Base-by-base conservation (phyloP, 30 jellyfish, hydroid and myxozoan species). In the Turritopsis rubra region DNA sequence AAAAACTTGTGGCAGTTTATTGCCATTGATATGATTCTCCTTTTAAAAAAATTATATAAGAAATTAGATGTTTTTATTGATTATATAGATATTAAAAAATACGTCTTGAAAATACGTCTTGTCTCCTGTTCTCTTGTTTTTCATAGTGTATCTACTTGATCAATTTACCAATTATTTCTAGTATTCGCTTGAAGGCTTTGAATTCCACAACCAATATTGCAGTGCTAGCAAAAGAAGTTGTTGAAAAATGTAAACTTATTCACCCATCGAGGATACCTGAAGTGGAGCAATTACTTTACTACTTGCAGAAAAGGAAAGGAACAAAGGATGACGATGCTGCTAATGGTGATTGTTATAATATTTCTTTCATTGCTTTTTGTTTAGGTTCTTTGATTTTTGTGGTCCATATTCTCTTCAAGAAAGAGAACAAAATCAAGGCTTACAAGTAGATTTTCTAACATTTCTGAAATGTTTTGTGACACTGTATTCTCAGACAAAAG, bases 181-280 rank as follows among this genome's bases (percentile, higher is more conserved):
- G 99, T 52, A 93, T 93, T 22, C 92, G 95, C n/a, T 73, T 93
- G 81, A 93, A 86, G 75, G 83, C 97, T 74, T 65, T 93, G 70
- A 89, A 88, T 79, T 87, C 87, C 28, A 82, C 87, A 53, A 93
- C 99, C 23, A 80, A 93, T 82, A 84, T 93, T 23, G 74, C 86
- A 21, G 94, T 90, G 19, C 71, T 93, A 25, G 99, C 99, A 25
- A 88, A 89, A 28, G 99, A 93, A 73, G 76, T 93, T 85, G 99
- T 93, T 19, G 97, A 85, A 72, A 93, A 89, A 72, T 93, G 99
- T 89, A 93, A 86, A 60, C 83, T 93, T 66, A 93, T 93, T 26
- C 99, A 93, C 60, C 97, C 96, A 85, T 85, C 96, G n/a, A 86
- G 95, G 72, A 83, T 93, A 19, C 97, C 99, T 29, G 99, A 93